Conservation (phyloP, 1,140 invertebrate species). For the Eupristina koningsbergeri region DNA sequence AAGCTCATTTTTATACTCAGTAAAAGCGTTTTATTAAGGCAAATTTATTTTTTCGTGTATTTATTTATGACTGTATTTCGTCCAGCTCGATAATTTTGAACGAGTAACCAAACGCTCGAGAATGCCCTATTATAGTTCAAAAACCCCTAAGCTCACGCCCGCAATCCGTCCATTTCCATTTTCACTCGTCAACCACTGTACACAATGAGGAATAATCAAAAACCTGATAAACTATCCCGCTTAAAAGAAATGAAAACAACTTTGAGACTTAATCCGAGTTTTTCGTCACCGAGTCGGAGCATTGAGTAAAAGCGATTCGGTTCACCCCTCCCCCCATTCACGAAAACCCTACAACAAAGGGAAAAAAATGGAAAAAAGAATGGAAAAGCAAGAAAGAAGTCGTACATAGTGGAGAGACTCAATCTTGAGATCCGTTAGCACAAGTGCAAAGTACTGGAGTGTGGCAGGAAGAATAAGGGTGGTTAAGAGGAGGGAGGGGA, state of each 20-base stretch:
- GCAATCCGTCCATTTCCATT: background rate
- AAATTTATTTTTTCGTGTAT: background rate
- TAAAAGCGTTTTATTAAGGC: background rate
- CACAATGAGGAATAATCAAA: background rate
- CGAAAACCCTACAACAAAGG: background rate
- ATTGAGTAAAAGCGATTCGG: background rate
- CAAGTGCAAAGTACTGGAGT: slow-evolving; percentile 3
- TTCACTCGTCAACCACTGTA: background rate
- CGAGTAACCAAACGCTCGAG: background rate
- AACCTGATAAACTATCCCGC: no score
- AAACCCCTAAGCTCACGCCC: background rate
- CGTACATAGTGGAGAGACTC: background rate
- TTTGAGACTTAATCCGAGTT: background rate
- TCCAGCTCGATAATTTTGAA: background rate
- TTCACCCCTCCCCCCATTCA: background rate
- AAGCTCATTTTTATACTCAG: background rate
- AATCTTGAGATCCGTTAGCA: background rate
- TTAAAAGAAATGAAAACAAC: background rate
- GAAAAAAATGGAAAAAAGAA: background rate
- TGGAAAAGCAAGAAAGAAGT: background rate
- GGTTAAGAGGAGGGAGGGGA: slow-evolving; percentile 48
- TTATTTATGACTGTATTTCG: background rate
- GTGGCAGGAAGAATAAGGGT: background rate
- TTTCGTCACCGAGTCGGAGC: background rate
- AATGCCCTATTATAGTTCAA: no score